Percentiles rank a stretch among this genome's conserved stretches.
These are phyloP conservation scores for Chrysolina oricalcia DNA, from an alignment of 2,888 invertebrate species.

Conservation along the genomic window DNA sequence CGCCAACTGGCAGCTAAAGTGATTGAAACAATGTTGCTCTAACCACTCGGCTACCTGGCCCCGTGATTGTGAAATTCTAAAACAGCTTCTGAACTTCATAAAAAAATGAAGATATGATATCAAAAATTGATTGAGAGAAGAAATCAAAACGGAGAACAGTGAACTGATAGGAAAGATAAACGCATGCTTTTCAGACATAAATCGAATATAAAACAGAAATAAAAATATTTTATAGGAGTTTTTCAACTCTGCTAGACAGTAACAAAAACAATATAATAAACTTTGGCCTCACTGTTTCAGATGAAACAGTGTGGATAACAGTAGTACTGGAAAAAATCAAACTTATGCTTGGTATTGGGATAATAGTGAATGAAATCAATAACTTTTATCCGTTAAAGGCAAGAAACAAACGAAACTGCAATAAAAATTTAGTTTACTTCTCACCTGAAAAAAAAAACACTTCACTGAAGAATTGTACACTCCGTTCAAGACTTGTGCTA, in stretches of 20 bases:
- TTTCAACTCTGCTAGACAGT: background rate
- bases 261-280: constrained; percentile 12
- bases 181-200: constrained; percentile 1
- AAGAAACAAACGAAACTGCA: background rate
- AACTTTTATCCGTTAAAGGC: constrained; percentile 18
- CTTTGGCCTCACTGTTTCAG: background rate
- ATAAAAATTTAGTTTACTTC: constrained; percentile 29
- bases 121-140: too few species aligned
- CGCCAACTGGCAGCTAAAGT: too few species aligned
- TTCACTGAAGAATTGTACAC: constrained; percentile 24
- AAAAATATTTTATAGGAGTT: background rate
- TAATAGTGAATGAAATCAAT: constrained; percentile 24
- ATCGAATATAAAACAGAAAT: background rate
- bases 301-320: background rate
- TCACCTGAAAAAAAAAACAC: constrained; percentile 14
- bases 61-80: background rate
- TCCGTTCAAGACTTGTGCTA: constrained; percentile 22
- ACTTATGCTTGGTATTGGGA: constrained; percentile 8
- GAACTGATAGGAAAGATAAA: background rate
- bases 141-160: constrained; percentile 4
- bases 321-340: constrained; percentile 5
- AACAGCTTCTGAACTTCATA: background rate
- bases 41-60: too few species aligned
- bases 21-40: too few species aligned
- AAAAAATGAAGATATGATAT: too few species aligned